Evolutionary conservation across 2,888 invertebrate genomes (phyloP).

Genomic region (Petrolisthes manimaculis): DNA sequence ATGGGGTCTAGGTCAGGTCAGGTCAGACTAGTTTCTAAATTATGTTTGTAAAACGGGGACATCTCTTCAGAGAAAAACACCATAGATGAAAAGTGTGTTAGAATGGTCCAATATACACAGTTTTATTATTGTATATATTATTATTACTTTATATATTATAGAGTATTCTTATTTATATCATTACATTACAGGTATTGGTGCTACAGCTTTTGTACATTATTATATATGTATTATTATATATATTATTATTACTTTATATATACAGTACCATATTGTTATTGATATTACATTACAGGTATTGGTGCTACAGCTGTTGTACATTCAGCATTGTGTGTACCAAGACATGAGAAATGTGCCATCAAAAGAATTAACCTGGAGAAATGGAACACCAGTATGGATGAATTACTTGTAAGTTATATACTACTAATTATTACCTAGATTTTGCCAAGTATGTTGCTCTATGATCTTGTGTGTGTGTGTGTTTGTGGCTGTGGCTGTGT

Average conservation of each 20-base stretch:
- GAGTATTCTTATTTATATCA: not conserved
- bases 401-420: conserved; percentile 89
- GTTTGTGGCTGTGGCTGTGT: too few species aligned
- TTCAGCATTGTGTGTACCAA: conserved; percentile 89
- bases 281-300: conserved; percentile 75
- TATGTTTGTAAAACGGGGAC: too few species aligned
- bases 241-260: not conserved
- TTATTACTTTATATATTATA: too few species aligned
- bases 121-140: too few species aligned
- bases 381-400: conserved; percentile 99
- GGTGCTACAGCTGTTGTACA: conserved; percentile 97
- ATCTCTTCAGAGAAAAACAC: too few species aligned
- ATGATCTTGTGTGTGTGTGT: too few species aligned
- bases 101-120: too few species aligned
- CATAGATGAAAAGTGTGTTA: too few species aligned
- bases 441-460: too few species aligned
- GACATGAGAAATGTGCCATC: conserved; percentile 96
- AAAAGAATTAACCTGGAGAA: conserved; percentile 99
- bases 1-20: too few species aligned
- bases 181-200: not conserved
- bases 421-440: too few species aligned
- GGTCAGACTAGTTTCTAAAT: too few species aligned
- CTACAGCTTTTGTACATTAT: not conserved
- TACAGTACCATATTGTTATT: not conserved
- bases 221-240: not conserved